Base-by-base conservation (phyloP, 2,888 invertebrate species). In the Subacronicta megacephala region DNA sequence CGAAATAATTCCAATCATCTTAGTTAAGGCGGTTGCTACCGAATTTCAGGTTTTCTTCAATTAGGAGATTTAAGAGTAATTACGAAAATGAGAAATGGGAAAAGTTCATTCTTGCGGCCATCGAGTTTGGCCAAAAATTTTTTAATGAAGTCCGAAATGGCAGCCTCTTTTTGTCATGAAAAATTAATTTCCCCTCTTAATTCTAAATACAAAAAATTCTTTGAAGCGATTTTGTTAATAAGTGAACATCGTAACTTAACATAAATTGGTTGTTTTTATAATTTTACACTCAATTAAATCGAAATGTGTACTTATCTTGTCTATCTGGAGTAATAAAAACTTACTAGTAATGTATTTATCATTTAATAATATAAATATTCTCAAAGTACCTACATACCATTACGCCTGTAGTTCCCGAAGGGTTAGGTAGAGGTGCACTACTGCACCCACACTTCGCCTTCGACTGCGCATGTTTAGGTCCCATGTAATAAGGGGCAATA, bases 81-180 rank as follows among this genome's bases (percentile, higher is more conserved):
- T 90, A 90, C 75, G 76, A 84, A 89, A 90, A 90, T 90, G 89
- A 90, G 86, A 90, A 90, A 91, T 89, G 89, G 84, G 83, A 84
- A 92, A 92, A 92, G 88, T 92, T 92, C 81, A 84, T 83, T 83
- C 77, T 79, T 77, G 77, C 78, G 79, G 76, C 83, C 82, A 87
- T 86, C 80, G 81, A 88, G 86, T 83, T 83, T 76, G 80, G 83
- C 78, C 82, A 75, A 80, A 31, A 86, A 84, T 80, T 79, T 80
- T 88, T 87, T 90, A 88, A 90, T 88, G 87, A 90, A 90, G 82
- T 85, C 83, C 74, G 74, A 81, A 85, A 83, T 79, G 78, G 79
- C 78, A 77, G 80, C 80, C 77, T 79, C 78, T 82, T 85, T 84
- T 83, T 83, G 80, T 80, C 77, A 65, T 80, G 80, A 81, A 83